Conservation (phyloP, 2,888 invertebrate genomes). For the Aricia artaxerxes region DNA sequence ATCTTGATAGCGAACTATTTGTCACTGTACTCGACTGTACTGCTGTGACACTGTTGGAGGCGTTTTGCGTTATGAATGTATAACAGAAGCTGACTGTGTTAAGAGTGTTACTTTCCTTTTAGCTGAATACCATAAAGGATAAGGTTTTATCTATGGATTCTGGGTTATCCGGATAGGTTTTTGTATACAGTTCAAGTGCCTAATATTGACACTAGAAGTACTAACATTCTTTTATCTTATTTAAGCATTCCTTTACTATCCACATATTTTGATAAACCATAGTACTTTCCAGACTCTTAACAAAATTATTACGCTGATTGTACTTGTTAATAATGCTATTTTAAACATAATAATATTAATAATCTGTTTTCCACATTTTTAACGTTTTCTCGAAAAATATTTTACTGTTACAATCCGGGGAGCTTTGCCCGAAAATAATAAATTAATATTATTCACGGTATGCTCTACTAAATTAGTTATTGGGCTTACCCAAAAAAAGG, state of each 20-base stretch:
- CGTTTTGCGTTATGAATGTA: background rate
- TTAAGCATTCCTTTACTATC: too few species aligned
- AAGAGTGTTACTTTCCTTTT: background rate
- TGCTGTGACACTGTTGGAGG: background rate
- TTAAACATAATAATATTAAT: too few species aligned
- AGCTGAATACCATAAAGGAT: background rate
- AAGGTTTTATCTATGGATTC: too few species aligned
- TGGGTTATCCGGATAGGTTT: too few species aligned
- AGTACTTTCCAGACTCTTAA: too few species aligned
- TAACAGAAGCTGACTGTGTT: background rate
- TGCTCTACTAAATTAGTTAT: conserved; percentile 2
- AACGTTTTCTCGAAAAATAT: background rate
- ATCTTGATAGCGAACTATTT: conserved; percentile 10
- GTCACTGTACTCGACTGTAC: background rate
- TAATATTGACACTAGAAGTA: too few species aligned
- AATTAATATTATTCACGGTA: background rate
- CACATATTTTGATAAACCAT: too few species aligned
- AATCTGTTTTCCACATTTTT: background rate
- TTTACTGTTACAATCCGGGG: background rate
- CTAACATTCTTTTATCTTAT: too few species aligned
- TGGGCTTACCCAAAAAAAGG: background rate
- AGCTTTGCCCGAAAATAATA: conserved; percentile 1
- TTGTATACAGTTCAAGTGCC: too few species aligned
- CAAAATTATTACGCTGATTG: too few species aligned
- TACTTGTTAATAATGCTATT: too few species aligned